Base-by-base conservation (phyloP, 2,113 vertebrate genomes). In the Grallaria varia region DNA sequence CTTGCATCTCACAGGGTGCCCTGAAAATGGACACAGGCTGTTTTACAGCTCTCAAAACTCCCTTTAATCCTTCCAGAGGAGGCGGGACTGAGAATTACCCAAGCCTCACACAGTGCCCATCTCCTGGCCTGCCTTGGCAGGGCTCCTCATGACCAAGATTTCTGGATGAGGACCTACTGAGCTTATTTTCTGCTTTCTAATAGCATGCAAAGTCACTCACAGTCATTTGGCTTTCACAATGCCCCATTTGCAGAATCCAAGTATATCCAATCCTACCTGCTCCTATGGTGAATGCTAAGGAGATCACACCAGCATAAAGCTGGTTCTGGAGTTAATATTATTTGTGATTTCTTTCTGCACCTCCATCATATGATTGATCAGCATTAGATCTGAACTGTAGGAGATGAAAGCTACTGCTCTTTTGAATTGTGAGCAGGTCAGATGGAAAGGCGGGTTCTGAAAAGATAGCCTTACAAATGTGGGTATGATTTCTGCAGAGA, bases 301-400 rank as follows among this genome's bases (percentile, higher is more conserved):
- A 85, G 72, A 59, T 91, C 76, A 81, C 47, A 90, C 24, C 68
- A 89, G 73, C 39, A 27, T 33, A 72, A 83, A 88, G 40, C 69
- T 84, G 60, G 24, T 56, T 88, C 79, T 77, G 1, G 0, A 40
- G 25, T 24, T 83, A 68, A 13, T 75, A 12, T 71, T 82, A 62
- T 62, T 87, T 77, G 55, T 87, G 66, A 80, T 84, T 84, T 90
- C 68, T 74, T 55, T 68, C 72, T 93, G 72, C 25, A 64, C 72
- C 37, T 87, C 47, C 60, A 8, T 67, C 56, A 75, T 56, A 33
- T 40, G 47, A 68, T 49, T 81, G 88, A 86, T 67, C 85, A 72
- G n/a, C 14, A 2, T 77, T 67, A 84, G 68, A 83, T 77, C 74
- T 72, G 62, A 28, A 52, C 89, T 81, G 62, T 5, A 72, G 75